Evolutionary conservation across 2,888 invertebrate genomes (phyloP), one percentile per base, ranked within the genome.

Genomic region (Ormyrus labotus): DNA sequence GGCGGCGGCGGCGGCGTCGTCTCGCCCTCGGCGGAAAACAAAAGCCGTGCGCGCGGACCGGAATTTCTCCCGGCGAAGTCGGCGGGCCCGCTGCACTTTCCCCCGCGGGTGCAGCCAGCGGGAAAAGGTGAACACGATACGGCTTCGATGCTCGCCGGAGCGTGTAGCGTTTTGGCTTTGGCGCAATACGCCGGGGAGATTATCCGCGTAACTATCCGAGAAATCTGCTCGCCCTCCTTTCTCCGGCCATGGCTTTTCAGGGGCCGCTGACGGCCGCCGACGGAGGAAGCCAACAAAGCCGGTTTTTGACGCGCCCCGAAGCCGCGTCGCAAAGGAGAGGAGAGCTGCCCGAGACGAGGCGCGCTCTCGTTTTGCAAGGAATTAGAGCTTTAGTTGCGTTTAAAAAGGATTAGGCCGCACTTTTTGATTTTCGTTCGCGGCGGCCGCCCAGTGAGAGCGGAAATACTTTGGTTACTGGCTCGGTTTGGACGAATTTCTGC

Each of bases 111-210:
- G 75, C 80, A 68, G 13, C 51, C 71, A 55, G 45, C 50, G 45
- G 51, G 70, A 57, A 67, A 76, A 67, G 76, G 63, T 63, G 72
- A 81, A 68, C 34, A 45, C 11, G 55, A 69, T 47, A 5, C 13
- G 45, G 11, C 48, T 10, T 1, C 8, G 50, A 87, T 87, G 87
- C 83, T 88, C 87, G 83, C 6, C 83, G 82, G 87, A 76, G 79
- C 81, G 76, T 64, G 69, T 51, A 78, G 83, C 83, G 85, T 87
- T 87, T 88, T 88, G 87, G 86, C 88, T 89, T 88, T 85, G 86
- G 85, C 85, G 88, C 87, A 90, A 89, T 88, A 88, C 87, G 88
- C 86, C 86, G 85, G 83, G 75, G 84, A 89, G 90, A 89, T 90
- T 88, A 90, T 89, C 89, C 88, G 85, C 88, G 87, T 87, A 89